Conservation (phyloP, 2,888 invertebrate genomes). For the Pinctada fucata region DNA sequence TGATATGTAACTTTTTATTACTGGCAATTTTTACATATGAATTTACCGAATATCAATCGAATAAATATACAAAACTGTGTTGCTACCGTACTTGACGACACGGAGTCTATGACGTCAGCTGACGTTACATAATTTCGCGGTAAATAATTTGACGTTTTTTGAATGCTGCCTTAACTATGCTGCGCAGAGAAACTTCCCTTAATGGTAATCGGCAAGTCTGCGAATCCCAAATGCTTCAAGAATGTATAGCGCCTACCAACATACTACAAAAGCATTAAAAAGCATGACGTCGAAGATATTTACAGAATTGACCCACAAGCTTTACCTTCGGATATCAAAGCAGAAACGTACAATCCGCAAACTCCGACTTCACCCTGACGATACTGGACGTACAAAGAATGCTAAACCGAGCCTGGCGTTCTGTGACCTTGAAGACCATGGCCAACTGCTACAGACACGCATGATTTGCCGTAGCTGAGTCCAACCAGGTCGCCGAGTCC, state of each 20-base stretch:
- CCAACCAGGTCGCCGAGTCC: too few species aligned
- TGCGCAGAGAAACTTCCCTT: constrained; percentile 43
- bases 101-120: too few species aligned
- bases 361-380: not conserved
- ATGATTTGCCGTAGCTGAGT: not conserved
- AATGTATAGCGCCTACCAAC: constrained; percentile 42
- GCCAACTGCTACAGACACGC: constrained; percentile 2
- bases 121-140: too few species aligned
- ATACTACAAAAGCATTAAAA: constrained; percentile 41
- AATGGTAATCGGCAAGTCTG: constrained; percentile 48
- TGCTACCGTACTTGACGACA: too few species aligned
- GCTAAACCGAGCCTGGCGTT: constrained; percentile 33
- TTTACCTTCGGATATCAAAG: constrained; percentile 39
- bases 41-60: too few species aligned
- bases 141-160: too few species aligned
- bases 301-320: constrained; percentile 44
- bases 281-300: constrained; percentile 52
- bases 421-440: constrained; percentile 22
- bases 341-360: constrained; percentile 37
- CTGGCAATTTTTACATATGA: too few species aligned
- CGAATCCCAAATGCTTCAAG: constrained; percentile 48
- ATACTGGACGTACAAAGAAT: constrained; percentile 30
- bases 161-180: too few species aligned
- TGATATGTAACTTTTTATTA: too few species aligned
- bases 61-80: too few species aligned